phyloP scores from a whole-genome alignment of 2,797 vertebrate species.

The Hipposideros larvatus region DNA sequence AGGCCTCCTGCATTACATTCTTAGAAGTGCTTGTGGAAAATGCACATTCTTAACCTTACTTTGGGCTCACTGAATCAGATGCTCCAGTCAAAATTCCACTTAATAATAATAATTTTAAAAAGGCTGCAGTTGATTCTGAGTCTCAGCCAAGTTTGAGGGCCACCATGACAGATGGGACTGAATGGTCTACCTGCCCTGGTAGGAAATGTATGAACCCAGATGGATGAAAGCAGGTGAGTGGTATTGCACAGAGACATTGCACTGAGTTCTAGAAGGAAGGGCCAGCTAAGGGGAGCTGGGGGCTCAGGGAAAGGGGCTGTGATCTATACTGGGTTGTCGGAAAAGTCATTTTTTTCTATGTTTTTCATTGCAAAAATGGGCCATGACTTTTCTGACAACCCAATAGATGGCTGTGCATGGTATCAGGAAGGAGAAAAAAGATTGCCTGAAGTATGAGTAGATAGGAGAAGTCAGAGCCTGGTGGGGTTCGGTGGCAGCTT shows the following conservation, averaged over 20 bases:
- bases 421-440: background rate
- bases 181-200: background rate
- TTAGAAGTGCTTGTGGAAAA: background rate
- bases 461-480: background rate
- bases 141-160: background rate
- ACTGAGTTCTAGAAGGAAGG: background rate
- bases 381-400: too few species aligned
- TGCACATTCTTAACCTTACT: background rate
- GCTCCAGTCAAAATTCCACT: background rate
- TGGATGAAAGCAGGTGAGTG: background rate
- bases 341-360: too few species aligned
- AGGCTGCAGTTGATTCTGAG: background rate
- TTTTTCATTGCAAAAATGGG: too few species aligned
- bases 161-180: background rate
- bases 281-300: background rate
- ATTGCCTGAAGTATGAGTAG: background rate
- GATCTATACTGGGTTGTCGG: background rate
- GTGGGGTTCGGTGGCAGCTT: background rate
- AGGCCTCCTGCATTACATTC: background rate
- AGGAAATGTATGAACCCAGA: background rate
- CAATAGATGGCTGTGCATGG: background rate
- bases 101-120: background rate
- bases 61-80: background rate
- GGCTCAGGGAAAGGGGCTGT: background rate
- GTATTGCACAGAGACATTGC: background rate